Conservation (phyloP, 2,888 invertebrate species). For the Thymelicus acteon region DNA sequence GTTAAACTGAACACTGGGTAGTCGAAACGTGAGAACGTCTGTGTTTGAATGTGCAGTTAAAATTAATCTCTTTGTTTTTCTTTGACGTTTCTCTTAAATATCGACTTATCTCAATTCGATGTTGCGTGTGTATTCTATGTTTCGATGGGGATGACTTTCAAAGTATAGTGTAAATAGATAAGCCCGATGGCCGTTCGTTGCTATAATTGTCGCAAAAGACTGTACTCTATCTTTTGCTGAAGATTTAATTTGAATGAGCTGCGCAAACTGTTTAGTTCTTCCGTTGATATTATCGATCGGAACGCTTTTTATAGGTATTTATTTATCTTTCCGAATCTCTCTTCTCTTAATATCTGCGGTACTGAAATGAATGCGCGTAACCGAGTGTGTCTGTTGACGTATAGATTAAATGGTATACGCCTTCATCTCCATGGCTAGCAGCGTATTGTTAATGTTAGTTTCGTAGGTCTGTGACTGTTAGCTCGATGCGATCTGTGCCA, state of each 20-base stretch:
- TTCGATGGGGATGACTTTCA: slow-evolving; percentile 83
- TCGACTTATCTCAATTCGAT: slow-evolving; percentile 83
- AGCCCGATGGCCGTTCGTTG: slow-evolving; percentile 85
- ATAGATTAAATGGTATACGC: slow-evolving; percentile 79
- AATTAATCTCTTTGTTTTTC: slow-evolving; percentile 82
- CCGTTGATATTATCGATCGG: slow-evolving; percentile 77
- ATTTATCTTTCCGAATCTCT: slow-evolving; percentile 82
- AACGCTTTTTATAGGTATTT: slow-evolving; percentile 84
- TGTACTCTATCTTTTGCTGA: slow-evolving; percentile 83
- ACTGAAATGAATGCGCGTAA: slow-evolving; percentile 82
- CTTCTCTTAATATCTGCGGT: slow-evolving; percentile 80
- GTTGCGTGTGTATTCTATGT: slow-evolving; percentile 84
- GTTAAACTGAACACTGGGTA: slow-evolving; percentile 81
- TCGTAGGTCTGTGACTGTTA: slow-evolving; percentile 79
- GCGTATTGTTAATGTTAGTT: slow-evolving; percentile 80
- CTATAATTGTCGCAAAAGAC: slow-evolving; percentile 83
- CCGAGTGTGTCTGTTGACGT: slow-evolving; percentile 78
- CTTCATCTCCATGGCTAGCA: slow-evolving; percentile 82
- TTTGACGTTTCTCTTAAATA: slow-evolving; percentile 84
- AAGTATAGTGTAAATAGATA: slow-evolving; percentile 82
- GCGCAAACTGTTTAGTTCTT: slow-evolving; percentile 84
- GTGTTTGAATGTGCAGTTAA: slow-evolving; percentile 84
- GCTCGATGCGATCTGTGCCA: slow-evolving; percentile 76
- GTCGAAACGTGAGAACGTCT: slow-evolving; percentile 84
- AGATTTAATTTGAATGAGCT: slow-evolving; percentile 84